Evolutionary conservation across 1,140 invertebrate genomes (phyloP).

Genomic region (Pseudomyrmex cubaensis): DNA sequence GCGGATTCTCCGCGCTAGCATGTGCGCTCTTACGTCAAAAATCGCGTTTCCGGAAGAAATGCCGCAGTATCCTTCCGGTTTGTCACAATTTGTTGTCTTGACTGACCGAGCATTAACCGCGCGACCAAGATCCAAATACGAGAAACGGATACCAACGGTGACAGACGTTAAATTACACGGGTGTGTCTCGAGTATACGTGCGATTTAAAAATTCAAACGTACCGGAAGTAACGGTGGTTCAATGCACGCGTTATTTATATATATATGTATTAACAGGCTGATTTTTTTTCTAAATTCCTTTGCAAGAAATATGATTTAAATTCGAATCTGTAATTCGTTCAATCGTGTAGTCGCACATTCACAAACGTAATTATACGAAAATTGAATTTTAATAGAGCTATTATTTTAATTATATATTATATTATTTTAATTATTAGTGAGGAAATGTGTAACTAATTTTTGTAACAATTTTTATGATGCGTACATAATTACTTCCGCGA

Average conservation of each 20-base stretch:
- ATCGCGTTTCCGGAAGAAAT: conserved; percentile 44
- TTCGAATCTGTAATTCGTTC: background rate
- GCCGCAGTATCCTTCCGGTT: conserved; percentile 73
- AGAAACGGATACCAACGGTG: conserved; percentile 35
- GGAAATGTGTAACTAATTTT: conserved; percentile 8
- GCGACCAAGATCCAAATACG: conserved; percentile 24
- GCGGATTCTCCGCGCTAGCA: conserved; percentile 5
- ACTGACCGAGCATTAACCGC: conserved; percentile 23
- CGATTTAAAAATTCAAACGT: conserved; percentile 31
- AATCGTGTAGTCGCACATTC: no score
- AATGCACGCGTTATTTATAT: conserved; percentile 22
- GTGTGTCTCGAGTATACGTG: conserved; percentile 6
- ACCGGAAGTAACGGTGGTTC: conserved; percentile 53
- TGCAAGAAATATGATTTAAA: conserved; percentile 7
- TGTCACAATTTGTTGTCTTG: conserved; percentile 2
- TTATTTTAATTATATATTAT: no score
- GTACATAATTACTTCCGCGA: conserved; percentile 8
- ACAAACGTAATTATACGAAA: no score
- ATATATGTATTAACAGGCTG: no score
- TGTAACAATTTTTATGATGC: conserved; percentile 2
- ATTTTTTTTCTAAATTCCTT: conserved; percentile 16
- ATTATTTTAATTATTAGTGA: background rate
- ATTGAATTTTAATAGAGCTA: background rate
- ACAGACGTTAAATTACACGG: conserved; percentile 38
- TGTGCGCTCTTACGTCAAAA: conserved; percentile 13